Percentiles rank a stretch among this genome's conserved stretches.
phyloP scores from a whole-genome alignment of 2,888 invertebrate species.

The Byasa hedistus region DNA sequence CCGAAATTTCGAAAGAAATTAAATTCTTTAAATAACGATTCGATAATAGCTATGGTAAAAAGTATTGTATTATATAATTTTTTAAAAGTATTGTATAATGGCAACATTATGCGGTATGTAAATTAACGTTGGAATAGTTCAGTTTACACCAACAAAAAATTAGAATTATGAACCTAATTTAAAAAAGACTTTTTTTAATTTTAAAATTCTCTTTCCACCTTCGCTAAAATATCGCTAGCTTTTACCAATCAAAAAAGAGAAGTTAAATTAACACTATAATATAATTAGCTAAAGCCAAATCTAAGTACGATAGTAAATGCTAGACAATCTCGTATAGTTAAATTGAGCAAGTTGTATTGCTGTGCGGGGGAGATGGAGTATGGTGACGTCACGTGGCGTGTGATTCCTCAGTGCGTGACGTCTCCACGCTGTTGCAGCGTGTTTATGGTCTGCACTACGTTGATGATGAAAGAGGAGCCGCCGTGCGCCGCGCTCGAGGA shows the following conservation, averaged over 20 bases:
- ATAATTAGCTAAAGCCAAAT: conserved; percentile 1
- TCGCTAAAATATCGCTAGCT: too few relatives aligned
- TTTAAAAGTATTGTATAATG: background rate
- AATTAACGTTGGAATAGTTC: background rate
- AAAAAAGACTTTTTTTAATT: background rate
- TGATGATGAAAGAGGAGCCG: conserved; percentile 41
- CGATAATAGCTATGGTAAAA: background rate
- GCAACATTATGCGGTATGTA: background rate
- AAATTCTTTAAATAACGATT: background rate
- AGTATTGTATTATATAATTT: background rate
- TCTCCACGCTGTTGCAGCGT: conserved; percentile 41
- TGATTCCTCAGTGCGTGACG: conserved; percentile 30
- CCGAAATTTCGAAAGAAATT: background rate
- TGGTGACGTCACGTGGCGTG: background rate
- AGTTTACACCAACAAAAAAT: background rate
- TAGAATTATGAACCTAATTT: background rate
- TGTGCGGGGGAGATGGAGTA: background rate
- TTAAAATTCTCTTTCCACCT: background rate
- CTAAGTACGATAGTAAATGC: conserved; percentile 9
- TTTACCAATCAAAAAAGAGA: background rate
- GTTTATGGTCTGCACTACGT: conserved; percentile 42
- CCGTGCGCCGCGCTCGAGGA: conserved; percentile 20
- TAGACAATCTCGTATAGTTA: conserved; percentile 23
- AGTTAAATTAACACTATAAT: background rate
- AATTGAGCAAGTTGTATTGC: conserved; percentile 37